phyloP scores from a whole-genome alignment of 1,140 invertebrate genomes.

The Microplitis demolitor region DNA sequence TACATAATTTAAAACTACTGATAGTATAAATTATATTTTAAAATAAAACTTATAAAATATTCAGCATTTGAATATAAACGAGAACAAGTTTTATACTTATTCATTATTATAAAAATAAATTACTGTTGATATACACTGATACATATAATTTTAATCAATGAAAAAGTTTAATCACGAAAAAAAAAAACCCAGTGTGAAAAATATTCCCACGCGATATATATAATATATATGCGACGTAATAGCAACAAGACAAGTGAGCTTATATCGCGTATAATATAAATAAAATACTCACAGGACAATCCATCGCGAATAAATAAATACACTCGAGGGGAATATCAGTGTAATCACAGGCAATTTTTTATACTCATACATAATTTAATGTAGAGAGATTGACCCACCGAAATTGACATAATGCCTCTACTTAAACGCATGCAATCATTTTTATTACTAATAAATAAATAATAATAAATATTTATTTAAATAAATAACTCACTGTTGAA shows the following conservation, averaged over 20 bases:
- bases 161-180: background rate
- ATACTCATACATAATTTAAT: background rate
- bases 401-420: constrained; percentile 1
- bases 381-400: background rate
- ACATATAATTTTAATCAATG: background rate
- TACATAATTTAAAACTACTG: background rate
- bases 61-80: background rate
- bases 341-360: constrained; percentile 14
- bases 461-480: background rate
- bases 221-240: too few species aligned
- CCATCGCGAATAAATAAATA: constrained; percentile 5
- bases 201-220: constrained; percentile 5
- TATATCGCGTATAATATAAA: background rate
- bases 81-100: too few species aligned
- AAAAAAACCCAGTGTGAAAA: background rate
- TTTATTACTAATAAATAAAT: background rate
- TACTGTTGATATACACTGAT: background rate
- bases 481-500: constrained; percentile 73
- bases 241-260: background rate
- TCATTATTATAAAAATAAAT: background rate
- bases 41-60: background rate
- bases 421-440: background rate
- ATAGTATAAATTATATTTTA: background rate
- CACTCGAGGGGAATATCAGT: background rate
- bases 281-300: background rate